phyloP scores from a whole-genome alignment of 92 coral and sea anemone species.

The Umimayanthus chanpuru region DNA sequence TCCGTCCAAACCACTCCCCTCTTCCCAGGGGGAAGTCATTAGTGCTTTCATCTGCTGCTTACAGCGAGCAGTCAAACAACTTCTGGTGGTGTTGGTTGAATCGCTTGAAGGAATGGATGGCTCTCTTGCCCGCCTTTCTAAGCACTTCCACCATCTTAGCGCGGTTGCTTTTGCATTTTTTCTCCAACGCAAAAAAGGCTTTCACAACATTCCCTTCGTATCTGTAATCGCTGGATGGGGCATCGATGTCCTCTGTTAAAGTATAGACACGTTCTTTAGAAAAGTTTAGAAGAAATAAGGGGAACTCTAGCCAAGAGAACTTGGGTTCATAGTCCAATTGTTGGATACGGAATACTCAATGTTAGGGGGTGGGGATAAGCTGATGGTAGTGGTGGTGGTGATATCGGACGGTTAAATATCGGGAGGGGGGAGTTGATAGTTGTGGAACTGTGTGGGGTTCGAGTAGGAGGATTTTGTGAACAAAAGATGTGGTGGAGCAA shows the following conservation, averaged over 20 bases:
- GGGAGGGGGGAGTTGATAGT: too few species aligned
- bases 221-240: background rate
- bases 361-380: too few species aligned
- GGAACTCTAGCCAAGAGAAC: too few species aligned
- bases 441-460: too few species aligned
- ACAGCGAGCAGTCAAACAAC: constrained; percentile 8
- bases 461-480: too few species aligned
- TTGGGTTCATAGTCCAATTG: too few species aligned
- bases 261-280: background rate
- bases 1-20: background rate
- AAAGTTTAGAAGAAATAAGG: background rate
- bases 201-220: constrained; percentile 40
- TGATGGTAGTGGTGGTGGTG: too few species aligned
- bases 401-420: too few species aligned
- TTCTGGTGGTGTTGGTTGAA: constrained; percentile 25
- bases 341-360: too few species aligned
- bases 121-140: constrained; percentile 12
- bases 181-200: constrained; percentile 21
- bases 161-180: constrained; percentile 15
- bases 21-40: background rate
- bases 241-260: constrained; percentile 11
- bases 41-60: background rate
- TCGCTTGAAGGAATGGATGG: constrained; percentile 27
- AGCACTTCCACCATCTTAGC: constrained; percentile 21
- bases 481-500: too few species aligned